phyloP scores from a whole-genome alignment of 2,888 invertebrate genomes.

The Phortica okadai region DNA sequence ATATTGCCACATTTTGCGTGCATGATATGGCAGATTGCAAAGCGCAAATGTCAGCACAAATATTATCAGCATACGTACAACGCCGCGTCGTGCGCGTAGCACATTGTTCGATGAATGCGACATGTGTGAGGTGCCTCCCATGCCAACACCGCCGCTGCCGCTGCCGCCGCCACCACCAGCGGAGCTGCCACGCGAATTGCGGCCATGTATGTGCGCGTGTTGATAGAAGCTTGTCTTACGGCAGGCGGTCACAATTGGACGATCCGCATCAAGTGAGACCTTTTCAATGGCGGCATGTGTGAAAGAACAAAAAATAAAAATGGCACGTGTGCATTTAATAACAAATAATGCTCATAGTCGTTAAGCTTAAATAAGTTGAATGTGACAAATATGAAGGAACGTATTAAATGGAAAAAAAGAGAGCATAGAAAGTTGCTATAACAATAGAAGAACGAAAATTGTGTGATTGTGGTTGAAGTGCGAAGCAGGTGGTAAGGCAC shows the following conservation, averaged over 20 bases:
- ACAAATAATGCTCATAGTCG: no score
- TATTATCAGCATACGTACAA: conserved; percentile 92
- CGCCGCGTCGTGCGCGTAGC: conserved; percentile 87
- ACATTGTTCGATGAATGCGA: conserved; percentile 86
- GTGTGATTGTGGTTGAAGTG: no score
- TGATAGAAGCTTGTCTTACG: conserved; percentile 74
- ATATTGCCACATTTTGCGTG: conserved; percentile 91
- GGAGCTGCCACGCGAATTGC: conserved; percentile 59
- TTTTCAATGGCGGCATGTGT: conserved; percentile 50
- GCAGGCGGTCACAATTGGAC: conserved; percentile 75
- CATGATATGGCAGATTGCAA: conserved; percentile 93
- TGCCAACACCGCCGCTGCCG: conserved; percentile 38
- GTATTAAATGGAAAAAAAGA: not conserved
- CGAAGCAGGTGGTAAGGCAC: no score
- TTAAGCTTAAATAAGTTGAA: conserved; percentile 4
- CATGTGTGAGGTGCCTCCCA: conserved; percentile 78
- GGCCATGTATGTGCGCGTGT: conserved; percentile 73
- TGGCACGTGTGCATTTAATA: not conserved
- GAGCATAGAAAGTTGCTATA: not conserved
- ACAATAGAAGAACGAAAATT: no score
- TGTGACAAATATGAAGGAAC: conserved; percentile 22
- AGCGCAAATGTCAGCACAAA: conserved; percentile 92
- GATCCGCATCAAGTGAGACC: conserved; percentile 76
- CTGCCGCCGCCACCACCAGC: conserved; percentile 35
- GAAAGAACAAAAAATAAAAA: not conserved